Evolutionary conservation across 2,113 vertebrate species (phyloP).

Genomic region (Atlantisia rogersi): DNA sequence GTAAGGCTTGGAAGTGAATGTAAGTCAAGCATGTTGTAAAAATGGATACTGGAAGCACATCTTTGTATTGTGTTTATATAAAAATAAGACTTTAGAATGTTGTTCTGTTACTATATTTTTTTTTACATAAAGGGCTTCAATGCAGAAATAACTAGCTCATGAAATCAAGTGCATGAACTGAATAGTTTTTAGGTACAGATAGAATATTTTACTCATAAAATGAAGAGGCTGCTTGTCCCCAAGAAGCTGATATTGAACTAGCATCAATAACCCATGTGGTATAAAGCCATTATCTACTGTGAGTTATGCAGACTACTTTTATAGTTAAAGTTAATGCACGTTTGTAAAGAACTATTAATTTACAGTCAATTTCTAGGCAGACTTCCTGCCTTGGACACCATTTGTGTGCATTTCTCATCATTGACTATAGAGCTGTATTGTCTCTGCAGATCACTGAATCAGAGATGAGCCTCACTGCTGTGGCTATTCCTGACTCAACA

Average conservation of each 20-base stretch:
- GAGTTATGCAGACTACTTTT: not conserved
- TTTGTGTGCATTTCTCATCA: not conserved
- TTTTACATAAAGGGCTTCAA: not conserved
- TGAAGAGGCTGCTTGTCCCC: not conserved
- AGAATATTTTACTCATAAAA: not conserved
- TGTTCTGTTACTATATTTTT: not conserved
- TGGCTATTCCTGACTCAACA: not conserved
- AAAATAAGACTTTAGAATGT: not conserved
- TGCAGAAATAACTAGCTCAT: not conserved
- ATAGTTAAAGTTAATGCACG: not conserved
- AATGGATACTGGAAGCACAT: not conserved
- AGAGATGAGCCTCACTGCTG: fast-evolving
- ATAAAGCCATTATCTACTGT: not conserved
- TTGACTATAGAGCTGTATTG: not conserved
- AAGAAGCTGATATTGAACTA: not conserved
- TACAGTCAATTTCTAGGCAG: not conserved
- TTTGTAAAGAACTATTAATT: not conserved
- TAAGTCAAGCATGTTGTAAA: not conserved
- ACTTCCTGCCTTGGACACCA: not conserved
- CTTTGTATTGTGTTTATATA: not conserved
- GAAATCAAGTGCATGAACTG: not conserved
- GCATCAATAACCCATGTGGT: not conserved
- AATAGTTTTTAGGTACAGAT: not conserved
- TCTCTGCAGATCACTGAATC: not conserved
- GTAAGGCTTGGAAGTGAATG: no score